Percentiles rank a stretch among this genome's conserved stretches.
phyloP scores from a whole-genome alignment of 2,797 vertebrate genomes.

The Characodon lateralis region DNA sequence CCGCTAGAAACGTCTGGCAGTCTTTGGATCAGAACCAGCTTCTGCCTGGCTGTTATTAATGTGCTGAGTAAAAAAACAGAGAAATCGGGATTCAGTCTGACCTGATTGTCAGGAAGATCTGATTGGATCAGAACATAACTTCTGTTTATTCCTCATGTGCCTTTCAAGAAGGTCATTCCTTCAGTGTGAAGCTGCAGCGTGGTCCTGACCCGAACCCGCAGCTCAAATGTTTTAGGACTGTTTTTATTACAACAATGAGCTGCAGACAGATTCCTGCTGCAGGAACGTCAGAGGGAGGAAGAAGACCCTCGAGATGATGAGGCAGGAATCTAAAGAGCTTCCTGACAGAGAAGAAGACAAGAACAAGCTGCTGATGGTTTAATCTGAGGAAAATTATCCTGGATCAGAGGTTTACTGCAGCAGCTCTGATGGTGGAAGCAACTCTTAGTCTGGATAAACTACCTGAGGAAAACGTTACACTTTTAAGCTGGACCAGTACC shows the following conservation, averaged over 20 bases:
- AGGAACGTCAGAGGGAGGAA: conserved; percentile 1
- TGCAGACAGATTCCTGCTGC: conserved; percentile 7
- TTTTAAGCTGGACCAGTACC: background rate
- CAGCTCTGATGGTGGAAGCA: too few relatives aligned
- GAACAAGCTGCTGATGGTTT: background rate
- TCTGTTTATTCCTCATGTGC: too few relatives aligned
- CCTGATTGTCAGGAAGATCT: background rate
- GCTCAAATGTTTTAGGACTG: background rate
- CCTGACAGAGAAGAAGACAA: background rate
- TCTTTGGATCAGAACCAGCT: background rate
- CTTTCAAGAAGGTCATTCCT: background rate
- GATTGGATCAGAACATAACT: background rate
- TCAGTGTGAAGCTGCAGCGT: background rate
- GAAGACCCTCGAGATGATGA: conserved; percentile 15
- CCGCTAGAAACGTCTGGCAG: background rate
- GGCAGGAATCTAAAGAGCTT: conserved; percentile 21
- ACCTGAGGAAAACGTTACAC: background rate
- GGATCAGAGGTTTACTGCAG: too few relatives aligned
- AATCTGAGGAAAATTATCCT: background rate
- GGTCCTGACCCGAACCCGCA: background rate
- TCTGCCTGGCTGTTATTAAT: background rate
- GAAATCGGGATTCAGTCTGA: too few relatives aligned
- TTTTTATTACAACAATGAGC: background rate
- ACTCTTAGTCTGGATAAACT: too few relatives aligned
- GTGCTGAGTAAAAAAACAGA: too few relatives aligned